A percentile compares a stretch with the other conserved stretches of the same genome.
These are phyloP conservation scores for Coelinius sp. DNA, from an alignment of 2,888 invertebrate species.

Conservation along the genomic window DNA sequence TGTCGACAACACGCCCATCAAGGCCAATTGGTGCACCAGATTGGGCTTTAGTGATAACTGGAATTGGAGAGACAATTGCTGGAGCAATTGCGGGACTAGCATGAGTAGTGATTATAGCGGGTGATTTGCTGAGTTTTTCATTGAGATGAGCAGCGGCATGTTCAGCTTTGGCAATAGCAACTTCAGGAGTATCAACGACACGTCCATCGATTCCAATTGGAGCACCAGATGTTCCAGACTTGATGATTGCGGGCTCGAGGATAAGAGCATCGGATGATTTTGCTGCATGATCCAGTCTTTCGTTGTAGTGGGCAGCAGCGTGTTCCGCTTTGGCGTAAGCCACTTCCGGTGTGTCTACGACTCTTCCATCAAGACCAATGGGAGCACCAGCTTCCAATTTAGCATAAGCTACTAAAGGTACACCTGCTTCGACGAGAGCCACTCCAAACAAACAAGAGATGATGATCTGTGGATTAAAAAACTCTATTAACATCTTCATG, in stretches of 20 bases:
- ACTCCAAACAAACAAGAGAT: slow-evolving; percentile 48
- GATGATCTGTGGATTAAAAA: slow-evolving; percentile 43
- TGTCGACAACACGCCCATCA: slow-evolving; percentile 58
- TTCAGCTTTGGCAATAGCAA: slow-evolving; percentile 65
- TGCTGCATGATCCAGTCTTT: too few species aligned
- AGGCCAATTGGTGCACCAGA: slow-evolving; percentile 56
- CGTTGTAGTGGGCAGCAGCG: slow-evolving; percentile 57
- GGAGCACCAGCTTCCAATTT: slow-evolving; percentile 56
- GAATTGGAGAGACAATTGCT: neutral
- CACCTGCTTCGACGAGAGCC: slow-evolving; percentile 43
- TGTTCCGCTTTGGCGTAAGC: slow-evolving; percentile 65
- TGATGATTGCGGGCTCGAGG: slow-evolving; percentile 48
- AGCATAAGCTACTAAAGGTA: slow-evolving; percentile 38
- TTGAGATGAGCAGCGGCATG: slow-evolving; percentile 62
- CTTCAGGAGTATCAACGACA: slow-evolving; percentile 62
- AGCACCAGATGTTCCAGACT: slow-evolving; percentile 54
- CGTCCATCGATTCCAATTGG: slow-evolving; percentile 58
- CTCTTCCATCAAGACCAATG: slow-evolving; percentile 55
- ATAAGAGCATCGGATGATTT: too few species aligned
- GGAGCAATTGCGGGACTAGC: slow-evolving; percentile 45
- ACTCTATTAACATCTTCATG: neutral
- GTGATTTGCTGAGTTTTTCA: slow-evolving; percentile 58
- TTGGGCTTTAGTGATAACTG: slow-evolving; percentile 42
- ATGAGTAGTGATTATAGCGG: slow-evolving; percentile 45
- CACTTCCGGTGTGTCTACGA: slow-evolving; percentile 65